A percentile compares a stretch with the other conserved stretches of the same genome.
phyloP scores from a whole-genome alignment of 2,797 vertebrate genomes.

The Galagoides demidoff region DNA sequence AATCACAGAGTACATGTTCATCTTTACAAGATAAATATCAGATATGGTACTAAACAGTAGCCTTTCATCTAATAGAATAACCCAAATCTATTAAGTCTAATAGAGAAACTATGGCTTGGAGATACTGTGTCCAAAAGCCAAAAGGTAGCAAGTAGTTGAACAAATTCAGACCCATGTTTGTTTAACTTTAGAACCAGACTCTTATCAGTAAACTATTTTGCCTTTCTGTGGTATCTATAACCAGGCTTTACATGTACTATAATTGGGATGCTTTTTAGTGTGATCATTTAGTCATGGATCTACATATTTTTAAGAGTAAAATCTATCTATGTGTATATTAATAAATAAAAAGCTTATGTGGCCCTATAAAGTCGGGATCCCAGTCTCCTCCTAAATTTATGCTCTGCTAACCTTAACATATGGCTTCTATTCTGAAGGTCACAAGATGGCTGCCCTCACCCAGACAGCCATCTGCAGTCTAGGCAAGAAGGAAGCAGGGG shows the following conservation, averaged over 20 bases:
- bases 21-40: neutral
- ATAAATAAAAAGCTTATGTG: constrained; percentile 36
- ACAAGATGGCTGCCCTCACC: constrained; percentile 24
- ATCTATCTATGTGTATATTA: constrained; percentile 37
- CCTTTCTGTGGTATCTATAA: neutral
- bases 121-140: neutral
- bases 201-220: constrained; percentile 48
- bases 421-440: constrained; percentile 63
- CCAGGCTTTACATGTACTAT: neutral
- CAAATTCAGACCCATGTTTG: constrained; percentile 22
- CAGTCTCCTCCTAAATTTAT: constrained; percentile 59
- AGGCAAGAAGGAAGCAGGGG: constrained; percentile 42
- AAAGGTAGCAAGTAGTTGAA: neutral
- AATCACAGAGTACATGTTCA: neutral
- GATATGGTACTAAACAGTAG: neutral
- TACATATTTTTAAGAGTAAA: constrained; percentile 47
- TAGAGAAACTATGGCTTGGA: constrained; percentile 12
- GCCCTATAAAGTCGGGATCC: neutral
- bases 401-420: constrained; percentile 59
- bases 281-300: constrained; percentile 28
- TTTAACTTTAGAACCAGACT: constrained; percentile 45
- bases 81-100: neutral
- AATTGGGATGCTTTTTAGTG: constrained; percentile 35
- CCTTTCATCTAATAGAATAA: constrained; percentile 28
- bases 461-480: constrained; percentile 69